Evolutionary conservation across 2,888 invertebrate genomes (phyloP).

Genomic region (Mythimna albipuncta): DNA sequence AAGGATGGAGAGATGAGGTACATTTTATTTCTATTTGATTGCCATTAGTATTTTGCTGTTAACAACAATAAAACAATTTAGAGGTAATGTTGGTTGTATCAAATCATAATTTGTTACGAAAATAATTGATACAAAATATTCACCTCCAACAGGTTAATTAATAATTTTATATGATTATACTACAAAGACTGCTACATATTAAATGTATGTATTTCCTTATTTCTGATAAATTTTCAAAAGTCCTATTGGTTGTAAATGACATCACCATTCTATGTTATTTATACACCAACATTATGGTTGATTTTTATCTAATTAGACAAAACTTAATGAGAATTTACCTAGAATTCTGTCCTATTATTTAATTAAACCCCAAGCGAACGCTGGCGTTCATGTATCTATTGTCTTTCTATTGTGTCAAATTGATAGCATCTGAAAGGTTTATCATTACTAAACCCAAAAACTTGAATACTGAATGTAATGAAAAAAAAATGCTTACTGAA

Average conservation of each 20-base stretch:
- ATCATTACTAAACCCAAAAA: too few relatives aligned
- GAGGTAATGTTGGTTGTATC: slow-evolving; percentile 4
- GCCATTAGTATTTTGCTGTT: not conserved
- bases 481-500: too few relatives aligned
- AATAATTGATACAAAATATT: not conserved
- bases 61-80: not conserved
- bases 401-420: too few relatives aligned
- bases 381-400: too few relatives aligned
- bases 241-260: slow-evolving; percentile 12
- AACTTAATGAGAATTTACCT: not conserved
- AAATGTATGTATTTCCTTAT: slow-evolving; percentile 35
- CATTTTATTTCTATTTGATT: slow-evolving; percentile 1
- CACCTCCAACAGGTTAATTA: slow-evolving; percentile 7
- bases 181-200: not conserved
- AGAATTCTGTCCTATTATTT: not conserved
- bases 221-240: slow-evolving; percentile 22
- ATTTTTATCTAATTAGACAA: not conserved
- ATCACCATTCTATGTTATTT: slow-evolving; percentile 3
- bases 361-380: too few relatives aligned
- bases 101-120: not conserved
- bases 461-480: too few relatives aligned
- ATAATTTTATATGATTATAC: not conserved
- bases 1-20: slow-evolving; percentile 98
- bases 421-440: too few relatives aligned
- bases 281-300: not conserved